Percentiles rank a stretch among this genome's conserved stretches.
Evolutionary conservation across 2,113 vertebrate genomes (phyloP).

Genomic region (Promerops cafer): DNA sequence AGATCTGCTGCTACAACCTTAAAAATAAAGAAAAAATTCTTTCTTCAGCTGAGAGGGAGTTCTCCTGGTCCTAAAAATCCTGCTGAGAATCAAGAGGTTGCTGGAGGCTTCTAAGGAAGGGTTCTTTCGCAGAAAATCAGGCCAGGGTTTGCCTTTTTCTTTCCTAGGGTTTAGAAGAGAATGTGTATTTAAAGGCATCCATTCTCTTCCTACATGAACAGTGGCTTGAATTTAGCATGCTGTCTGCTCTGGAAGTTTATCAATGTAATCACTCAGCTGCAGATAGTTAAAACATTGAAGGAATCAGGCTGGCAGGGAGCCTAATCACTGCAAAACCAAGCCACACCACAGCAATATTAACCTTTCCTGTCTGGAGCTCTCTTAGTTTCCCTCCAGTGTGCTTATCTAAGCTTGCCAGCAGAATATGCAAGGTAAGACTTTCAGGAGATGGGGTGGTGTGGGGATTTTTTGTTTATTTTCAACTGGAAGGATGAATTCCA

Average conservation of each 20-base stretch:
- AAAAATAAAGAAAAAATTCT: neutral
- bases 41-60: neutral
- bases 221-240: neutral
- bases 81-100: neutral
- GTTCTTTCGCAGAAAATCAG: neutral
- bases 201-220: neutral
- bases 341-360: neutral
- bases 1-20: neutral
- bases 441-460: neutral
- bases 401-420: neutral
- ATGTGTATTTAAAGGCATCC: neutral
- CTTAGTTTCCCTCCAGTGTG: neutral
- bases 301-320: neutral
- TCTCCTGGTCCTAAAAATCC: neutral
- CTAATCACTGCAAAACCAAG: neutral
- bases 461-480: neutral
- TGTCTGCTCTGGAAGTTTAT: conserved; percentile 3
- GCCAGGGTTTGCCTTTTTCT: neutral
- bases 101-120: neutral
- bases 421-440: neutral
- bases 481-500: neutral
- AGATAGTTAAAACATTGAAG: conserved; percentile 4
- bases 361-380: neutral
- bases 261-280: conserved; percentile 24
- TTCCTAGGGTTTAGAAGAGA: neutral